phyloP scores from a whole-genome alignment of 2,797 vertebrate genomes.

The Siniperca scherzeri region DNA sequence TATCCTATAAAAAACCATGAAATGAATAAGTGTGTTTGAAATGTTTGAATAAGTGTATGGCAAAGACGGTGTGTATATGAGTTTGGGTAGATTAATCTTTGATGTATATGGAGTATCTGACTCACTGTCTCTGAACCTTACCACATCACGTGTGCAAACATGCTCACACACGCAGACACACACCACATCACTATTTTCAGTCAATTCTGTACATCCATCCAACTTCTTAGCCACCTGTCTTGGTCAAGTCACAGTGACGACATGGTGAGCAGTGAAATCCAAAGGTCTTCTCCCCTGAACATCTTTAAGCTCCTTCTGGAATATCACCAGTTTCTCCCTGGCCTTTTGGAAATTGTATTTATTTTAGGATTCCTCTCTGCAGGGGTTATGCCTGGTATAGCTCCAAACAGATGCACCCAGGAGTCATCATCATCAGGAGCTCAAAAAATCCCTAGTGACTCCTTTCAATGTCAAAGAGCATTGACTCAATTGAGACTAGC shows the following conservation, averaged over 20 bases:
- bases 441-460: not conserved
- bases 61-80: not conserved
- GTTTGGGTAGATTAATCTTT: not conserved
- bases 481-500: not conserved
- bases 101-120: not conserved
- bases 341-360: not conserved
- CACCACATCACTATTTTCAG: not conserved
- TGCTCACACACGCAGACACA: not conserved
- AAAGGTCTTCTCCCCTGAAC: not conserved
- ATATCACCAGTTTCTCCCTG: not conserved
- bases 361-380: not conserved
- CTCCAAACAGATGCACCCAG: not conserved
- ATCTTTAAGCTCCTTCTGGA: not conserved
- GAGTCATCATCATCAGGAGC: not conserved
- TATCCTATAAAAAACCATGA: too few relatives aligned
- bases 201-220: not conserved
- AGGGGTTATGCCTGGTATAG: too few relatives aligned
- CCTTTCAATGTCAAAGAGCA: not conserved
- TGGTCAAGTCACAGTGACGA: not conserved
- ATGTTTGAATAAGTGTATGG: too few relatives aligned
- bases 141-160: conserved; percentile 9
- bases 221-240: not conserved
- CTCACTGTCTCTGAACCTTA: not conserved
- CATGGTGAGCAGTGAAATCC: not conserved
- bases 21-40: too few relatives aligned